Conservation (phyloP, 2,888 invertebrate genomes). For the Linnaemya tessellans region DNA sequence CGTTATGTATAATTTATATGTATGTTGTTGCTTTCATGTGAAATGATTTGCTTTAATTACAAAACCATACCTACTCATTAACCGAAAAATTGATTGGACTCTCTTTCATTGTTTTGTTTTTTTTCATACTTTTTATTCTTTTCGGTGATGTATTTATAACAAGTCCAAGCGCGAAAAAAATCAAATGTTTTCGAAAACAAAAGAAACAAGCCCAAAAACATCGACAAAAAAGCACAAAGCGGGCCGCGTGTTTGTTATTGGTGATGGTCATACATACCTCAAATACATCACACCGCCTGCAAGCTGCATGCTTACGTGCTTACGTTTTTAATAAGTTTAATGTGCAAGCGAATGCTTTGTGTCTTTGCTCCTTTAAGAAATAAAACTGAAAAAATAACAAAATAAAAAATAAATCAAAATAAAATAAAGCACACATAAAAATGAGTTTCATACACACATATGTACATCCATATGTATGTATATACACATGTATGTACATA, state of each 20-base stretch:
- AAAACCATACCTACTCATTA: slow-evolving; percentile 53
- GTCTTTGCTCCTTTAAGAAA: slow-evolving; percentile 28
- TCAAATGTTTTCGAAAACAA: slow-evolving; percentile 22
- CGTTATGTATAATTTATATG: background rate
- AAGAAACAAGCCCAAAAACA: slow-evolving; percentile 3
- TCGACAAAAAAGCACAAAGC: slow-evolving; percentile 63
- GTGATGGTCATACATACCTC: slow-evolving; percentile 77
- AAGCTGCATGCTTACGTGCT: slow-evolving; percentile 65
- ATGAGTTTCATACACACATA: no score
- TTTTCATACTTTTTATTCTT: background rate
- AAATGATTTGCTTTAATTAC: slow-evolving; percentile 42
- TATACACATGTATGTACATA: no score
- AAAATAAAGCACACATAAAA: no score
- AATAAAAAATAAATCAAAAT: slow-evolving; percentile 5
- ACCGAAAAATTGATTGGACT: slow-evolving; percentile 55
- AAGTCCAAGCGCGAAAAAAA: slow-evolving; percentile 41
- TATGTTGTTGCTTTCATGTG: background rate
- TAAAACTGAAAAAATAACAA: slow-evolving; percentile 5
- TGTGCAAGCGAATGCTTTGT: slow-evolving; percentile 39
- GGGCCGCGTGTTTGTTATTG: slow-evolving; percentile 75
- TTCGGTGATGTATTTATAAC: slow-evolving; percentile 39
- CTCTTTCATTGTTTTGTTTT: background rate
- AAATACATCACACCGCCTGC: slow-evolving; percentile 72
- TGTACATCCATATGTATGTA: no score
- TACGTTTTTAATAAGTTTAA: slow-evolving; percentile 61